Conservation (phyloP, 2,797 vertebrate genomes). For the Muscicapa comitata region DNA sequence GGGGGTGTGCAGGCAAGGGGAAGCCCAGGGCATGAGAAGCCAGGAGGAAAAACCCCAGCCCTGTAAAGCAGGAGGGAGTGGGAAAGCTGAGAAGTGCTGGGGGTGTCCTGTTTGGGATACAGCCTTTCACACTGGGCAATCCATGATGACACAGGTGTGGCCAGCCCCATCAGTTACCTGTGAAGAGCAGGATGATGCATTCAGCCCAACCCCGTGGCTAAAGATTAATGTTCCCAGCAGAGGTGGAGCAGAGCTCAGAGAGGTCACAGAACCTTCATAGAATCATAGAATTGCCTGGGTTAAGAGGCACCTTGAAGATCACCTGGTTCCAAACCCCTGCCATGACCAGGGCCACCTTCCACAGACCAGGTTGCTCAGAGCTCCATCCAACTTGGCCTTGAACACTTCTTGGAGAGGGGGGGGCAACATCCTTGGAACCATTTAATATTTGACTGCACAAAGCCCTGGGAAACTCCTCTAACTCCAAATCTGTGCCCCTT, state of each 20-base stretch:
- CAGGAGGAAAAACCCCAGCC: background rate
- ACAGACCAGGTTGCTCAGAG: background rate
- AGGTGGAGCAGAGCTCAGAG: background rate
- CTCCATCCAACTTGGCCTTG: background rate
- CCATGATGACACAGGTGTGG: background rate
- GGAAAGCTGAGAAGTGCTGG: background rate
- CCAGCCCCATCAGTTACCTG: background rate
- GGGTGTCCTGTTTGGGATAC: background rate
- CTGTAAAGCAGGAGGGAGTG: background rate
- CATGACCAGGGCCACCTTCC: background rate
- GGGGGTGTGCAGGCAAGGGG: background rate
- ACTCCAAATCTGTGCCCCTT: background rate
- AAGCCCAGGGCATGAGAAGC: background rate
- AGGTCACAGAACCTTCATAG: background rate
- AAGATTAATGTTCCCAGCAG: background rate
- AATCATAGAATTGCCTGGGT: background rate
- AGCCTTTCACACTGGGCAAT: background rate
- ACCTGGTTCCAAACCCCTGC: background rate
- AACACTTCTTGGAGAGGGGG: background rate
- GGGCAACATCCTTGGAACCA: background rate
- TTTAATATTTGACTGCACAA: background rate
- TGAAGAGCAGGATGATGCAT: rapidly evolving
- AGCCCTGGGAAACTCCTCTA: background rate
- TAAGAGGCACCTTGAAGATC: background rate
- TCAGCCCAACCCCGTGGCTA: background rate